Percentiles rank a stretch among this genome's conserved stretches.
phyloP scores from a whole-genome alignment of 1,140 invertebrate species.

The Scaptomyza graminum region DNA sequence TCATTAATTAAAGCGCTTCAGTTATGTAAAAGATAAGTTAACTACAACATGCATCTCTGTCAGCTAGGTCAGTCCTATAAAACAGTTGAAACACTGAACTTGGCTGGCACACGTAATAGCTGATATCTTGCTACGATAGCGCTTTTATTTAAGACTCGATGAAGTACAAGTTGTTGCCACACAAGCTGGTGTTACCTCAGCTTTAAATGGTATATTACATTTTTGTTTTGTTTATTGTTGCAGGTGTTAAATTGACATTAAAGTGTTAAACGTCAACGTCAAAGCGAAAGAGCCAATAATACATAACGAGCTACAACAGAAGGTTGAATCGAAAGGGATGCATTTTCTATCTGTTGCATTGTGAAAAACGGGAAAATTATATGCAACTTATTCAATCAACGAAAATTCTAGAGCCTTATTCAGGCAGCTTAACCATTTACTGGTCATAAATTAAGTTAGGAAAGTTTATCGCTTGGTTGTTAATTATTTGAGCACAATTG shows the following conservation, averaged over 20 bases:
- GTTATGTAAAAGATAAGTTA: constrained; percentile 31
- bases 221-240: constrained; percentile 56
- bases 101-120: constrained; percentile 21
- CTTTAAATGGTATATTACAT: constrained; percentile 20
- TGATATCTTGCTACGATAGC: constrained; percentile 2
- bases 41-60: constrained; percentile 28
- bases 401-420: too few species aligned
- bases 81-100: constrained; percentile 61
- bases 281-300: too few species aligned
- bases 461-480: constrained; percentile 12
- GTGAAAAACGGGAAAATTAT: too few species aligned
- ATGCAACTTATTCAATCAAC: too few species aligned
- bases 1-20: constrained; percentile 23
- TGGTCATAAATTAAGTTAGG: constrained; percentile 1
- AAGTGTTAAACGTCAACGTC: too few species aligned
- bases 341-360: too few species aligned
- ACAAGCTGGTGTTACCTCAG: constrained; percentile 43
- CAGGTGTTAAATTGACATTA: constrained; percentile 58
- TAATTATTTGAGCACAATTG: constrained; percentile 17
- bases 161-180: constrained; percentile 43
- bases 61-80: constrained; percentile 55
- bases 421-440: background rate
- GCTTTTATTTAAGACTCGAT: background rate
- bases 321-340: constrained; percentile 6
- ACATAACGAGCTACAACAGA: constrained; percentile 31